These are phyloP conservation scores for Rhingia rostrata DNA, from an alignment of 2,888 invertebrate genomes.

Conservation along the genomic window DNA sequence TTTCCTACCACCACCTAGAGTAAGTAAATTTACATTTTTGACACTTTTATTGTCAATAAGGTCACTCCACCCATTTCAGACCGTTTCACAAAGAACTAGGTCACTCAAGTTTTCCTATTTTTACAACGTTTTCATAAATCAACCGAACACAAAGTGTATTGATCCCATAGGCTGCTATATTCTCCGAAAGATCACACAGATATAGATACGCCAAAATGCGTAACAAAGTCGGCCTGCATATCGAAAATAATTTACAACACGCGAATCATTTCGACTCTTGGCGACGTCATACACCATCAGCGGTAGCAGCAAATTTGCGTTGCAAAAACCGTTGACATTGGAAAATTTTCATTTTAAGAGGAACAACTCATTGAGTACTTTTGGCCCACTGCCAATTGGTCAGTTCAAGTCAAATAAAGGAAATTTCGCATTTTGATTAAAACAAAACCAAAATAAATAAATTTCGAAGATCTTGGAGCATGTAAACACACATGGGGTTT, in stretches of 20 bases:
- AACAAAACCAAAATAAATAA: constrained; percentile 40
- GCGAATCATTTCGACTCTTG: constrained; percentile 19
- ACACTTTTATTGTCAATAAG: no score
- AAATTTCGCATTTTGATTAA: constrained; percentile 49
- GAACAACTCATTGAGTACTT: constrained; percentile 34
- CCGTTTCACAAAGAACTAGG: constrained; percentile 22
- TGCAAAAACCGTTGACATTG: constrained; percentile 50
- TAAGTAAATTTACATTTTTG: no score
- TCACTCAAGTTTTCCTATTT: background rate
- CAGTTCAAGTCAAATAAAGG: constrained; percentile 62
- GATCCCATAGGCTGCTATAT: constrained; percentile 6
- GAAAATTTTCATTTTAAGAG: constrained; percentile 36
- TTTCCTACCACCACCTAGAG: no score
- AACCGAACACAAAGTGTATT: constrained; percentile 27
- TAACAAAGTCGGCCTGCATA: constrained; percentile 24
- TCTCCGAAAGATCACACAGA: background rate
- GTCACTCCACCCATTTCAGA: background rate
- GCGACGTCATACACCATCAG: constrained; percentile 22
- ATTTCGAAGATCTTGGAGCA: constrained; percentile 26
- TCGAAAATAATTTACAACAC: constrained; percentile 31
- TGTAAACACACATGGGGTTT: constrained; percentile 39
- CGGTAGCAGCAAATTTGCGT: constrained; percentile 24
- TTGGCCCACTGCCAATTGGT: constrained; percentile 61
- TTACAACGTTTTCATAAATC: constrained; percentile 1
- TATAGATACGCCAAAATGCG: constrained; percentile 8